Conservation (phyloP, 30 jellyfish, hydroid and myxozoan species). For the Cassiopea andromeda region DNA sequence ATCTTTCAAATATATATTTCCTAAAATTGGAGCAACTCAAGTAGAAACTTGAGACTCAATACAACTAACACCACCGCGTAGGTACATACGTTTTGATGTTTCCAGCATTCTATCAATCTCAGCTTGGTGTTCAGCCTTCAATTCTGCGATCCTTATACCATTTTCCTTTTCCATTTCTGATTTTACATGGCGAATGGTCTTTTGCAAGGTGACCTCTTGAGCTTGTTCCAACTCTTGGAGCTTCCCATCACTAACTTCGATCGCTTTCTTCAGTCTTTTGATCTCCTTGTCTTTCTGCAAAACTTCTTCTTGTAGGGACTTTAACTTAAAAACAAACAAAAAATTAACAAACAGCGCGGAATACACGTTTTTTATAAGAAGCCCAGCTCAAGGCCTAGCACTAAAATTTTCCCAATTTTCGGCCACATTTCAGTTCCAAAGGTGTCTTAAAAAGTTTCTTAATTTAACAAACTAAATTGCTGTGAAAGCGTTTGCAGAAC, state of each 20-base stretch:
- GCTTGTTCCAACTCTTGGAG: slow-evolving; percentile 30
- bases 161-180: slow-evolving; percentile 53
- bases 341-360: neutral
- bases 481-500: too few relatives aligned
- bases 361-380: neutral
- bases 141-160: slow-evolving; percentile 8
- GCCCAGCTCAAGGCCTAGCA: neutral
- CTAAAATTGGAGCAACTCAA: too few relatives aligned
- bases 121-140: slow-evolving; percentile 68
- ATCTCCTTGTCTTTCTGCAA: slow-evolving; percentile 41
- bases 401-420: too few relatives aligned
- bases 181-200: slow-evolving; percentile 50
- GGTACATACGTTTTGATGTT: slow-evolving; percentile 48
- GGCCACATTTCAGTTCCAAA: too few relatives aligned
- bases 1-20: too few relatives aligned
- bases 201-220: slow-evolving; percentile 46
- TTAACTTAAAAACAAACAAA: neutral
- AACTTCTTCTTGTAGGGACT: slow-evolving; percentile 24
- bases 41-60: too few relatives aligned
- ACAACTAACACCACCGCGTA: too few relatives aligned
- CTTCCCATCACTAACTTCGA: slow-evolving; percentile 27
- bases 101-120: slow-evolving; percentile 68
- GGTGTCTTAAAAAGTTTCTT: too few relatives aligned
- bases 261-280: slow-evolving; percentile 18
- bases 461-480: too few relatives aligned